These are phyloP conservation scores for Astyanax mexicanus DNA, from an alignment of 2,797 vertebrate species.

Conservation along the genomic window DNA sequence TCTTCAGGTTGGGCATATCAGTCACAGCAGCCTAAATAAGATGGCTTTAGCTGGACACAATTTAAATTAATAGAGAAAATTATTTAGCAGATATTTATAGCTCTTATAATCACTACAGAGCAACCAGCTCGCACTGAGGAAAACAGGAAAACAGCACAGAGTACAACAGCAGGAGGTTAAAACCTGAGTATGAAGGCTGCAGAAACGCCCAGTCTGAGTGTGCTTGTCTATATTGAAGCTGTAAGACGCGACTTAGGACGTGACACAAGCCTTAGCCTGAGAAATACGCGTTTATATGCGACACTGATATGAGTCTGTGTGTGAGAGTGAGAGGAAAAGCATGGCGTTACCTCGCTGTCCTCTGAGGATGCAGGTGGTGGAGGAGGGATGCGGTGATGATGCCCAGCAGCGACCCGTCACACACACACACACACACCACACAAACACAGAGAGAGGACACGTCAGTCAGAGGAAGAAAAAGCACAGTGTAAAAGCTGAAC, in stretches of 20 bases:
- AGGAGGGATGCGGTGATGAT: constrained; percentile 74
- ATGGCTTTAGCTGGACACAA: too few species aligned
- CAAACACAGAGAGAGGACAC: constrained; percentile 59
- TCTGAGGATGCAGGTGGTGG: constrained; percentile 82
- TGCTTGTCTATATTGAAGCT: background rate
- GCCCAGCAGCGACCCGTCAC: constrained; percentile 53
- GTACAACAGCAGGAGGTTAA: too few species aligned
- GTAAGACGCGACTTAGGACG: background rate
- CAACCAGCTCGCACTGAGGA: too few species aligned
- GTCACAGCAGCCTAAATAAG: background rate
- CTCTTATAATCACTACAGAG: too few species aligned
- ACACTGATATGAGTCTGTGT: too few species aligned
- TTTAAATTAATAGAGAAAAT: too few species aligned
- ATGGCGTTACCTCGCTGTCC: constrained; percentile 77
- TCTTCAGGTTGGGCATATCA: background rate
- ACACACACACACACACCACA: constrained; percentile 58
- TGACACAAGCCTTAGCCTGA: too few species aligned
- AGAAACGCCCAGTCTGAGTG: background rate
- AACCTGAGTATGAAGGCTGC: too few species aligned
- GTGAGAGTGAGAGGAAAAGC: background rate
- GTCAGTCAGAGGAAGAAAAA: too few species aligned
- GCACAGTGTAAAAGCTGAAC: too few species aligned
- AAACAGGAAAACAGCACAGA: background rate
- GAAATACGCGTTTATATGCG: background rate
- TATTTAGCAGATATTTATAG: too few species aligned